Conservation (phyloP, 1,140 invertebrate genomes). For the Macrocentrus cingulum region DNA sequence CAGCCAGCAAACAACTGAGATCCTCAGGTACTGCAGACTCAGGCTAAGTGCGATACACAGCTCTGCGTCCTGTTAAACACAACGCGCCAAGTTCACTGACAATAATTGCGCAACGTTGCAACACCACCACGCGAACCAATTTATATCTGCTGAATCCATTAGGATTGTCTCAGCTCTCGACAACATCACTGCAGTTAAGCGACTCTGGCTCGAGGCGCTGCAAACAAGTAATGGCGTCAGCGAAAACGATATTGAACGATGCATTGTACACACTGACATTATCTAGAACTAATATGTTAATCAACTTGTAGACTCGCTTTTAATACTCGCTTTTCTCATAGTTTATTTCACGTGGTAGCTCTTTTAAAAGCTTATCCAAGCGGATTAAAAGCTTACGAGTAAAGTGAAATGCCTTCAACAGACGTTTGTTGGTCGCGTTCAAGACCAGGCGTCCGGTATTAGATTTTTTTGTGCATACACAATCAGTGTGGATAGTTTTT, state of each 20-base stretch:
- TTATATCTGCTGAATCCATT: background rate
- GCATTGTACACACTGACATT: background rate
- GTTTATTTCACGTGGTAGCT: too few relatives aligned
- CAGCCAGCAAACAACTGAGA: constrained; percentile 67
- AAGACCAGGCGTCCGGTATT: too few relatives aligned
- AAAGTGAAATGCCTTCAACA: too few relatives aligned
- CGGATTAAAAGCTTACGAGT: too few relatives aligned
- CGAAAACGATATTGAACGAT: too few relatives aligned
- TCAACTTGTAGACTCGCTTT: background rate
- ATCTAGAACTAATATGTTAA: background rate
- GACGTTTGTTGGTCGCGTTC: too few relatives aligned
- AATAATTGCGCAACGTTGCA: background rate
- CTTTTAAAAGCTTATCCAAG: too few relatives aligned
- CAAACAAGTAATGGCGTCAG: too few relatives aligned
- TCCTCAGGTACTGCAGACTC: constrained; percentile 64
- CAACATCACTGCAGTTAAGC: background rate
- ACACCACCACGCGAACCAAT: background rate
- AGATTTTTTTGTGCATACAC: too few relatives aligned
- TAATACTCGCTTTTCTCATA: too few relatives aligned
- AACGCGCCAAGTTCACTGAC: background rate
- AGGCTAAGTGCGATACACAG: constrained; percentile 66
- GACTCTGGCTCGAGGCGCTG: too few relatives aligned
- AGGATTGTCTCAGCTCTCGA: background rate
- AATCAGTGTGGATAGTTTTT: too few relatives aligned
- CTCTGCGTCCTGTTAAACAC: constrained; percentile 62